Evolutionary conservation across 2,888 invertebrate genomes (phyloP), one percentile per base, ranked within the genome.

Genomic region (Matsumyia berberina): DNA sequence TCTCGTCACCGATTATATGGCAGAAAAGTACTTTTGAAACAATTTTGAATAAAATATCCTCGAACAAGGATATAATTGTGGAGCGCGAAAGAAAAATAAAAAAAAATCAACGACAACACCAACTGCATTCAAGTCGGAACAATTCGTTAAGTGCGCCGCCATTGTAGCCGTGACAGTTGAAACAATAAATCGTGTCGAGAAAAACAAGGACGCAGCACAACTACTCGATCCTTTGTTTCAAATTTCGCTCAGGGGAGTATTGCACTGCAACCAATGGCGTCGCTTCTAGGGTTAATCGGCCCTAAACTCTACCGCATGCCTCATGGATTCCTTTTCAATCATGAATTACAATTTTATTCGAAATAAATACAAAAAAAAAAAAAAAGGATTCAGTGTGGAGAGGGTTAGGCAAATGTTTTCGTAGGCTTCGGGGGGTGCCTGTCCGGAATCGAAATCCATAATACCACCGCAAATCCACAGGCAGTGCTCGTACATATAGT

Each of bases 211-310:
- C 31, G 58, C 60, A 67, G 31, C 67, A 49, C 72, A 67, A 80
- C 69, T 80, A 76, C 74, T 85, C 66, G 74, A 69, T 79, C 85
- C 70, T 66, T 85, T 85, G 76, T 80, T 85, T 85, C 85, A 74
- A 80, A 46, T 85, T 79, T 42, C 29, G 62, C 46, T 24, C 60
- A 70, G 35, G 55, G 62, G 62, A 78, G 49, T 57, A 35, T 62
- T 53, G 46, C 58, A 24, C 19, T 39, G 33, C 67, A 58, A 74
- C 85, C 85, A 85, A 85, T 85, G 42, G 70, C 62, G 74, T 74
- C 69, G 67, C 60, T 69, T 33, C 17, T 37, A 64, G 51, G 42
- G 73, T 78, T 72, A 74, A 62, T 74, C 37, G 66, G 0, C 29
- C 46, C 24, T 64, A 55, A 74, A 42, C 57, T 57, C 37, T 58